Conservation (phyloP, 1,140 invertebrate genomes). For the Drosophila trapezifrons region DNA sequence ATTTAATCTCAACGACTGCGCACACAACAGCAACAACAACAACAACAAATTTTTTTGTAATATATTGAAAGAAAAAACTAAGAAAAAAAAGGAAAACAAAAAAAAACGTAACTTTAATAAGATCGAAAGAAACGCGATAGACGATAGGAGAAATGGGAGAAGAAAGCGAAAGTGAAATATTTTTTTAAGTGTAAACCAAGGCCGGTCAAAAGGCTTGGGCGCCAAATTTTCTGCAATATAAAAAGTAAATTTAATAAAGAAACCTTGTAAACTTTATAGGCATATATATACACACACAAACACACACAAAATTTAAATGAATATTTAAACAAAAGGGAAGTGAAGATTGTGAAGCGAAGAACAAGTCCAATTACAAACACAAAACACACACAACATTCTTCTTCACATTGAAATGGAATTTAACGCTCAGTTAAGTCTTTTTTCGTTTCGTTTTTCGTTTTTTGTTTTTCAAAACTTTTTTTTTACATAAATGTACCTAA, state of each 20-base stretch:
- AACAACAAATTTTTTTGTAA: conserved; percentile 76
- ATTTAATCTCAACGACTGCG: conserved; percentile 81
- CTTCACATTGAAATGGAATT: conserved; percentile 20
- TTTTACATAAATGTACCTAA: conserved; percentile 55
- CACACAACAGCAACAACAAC: conserved; percentile 60
- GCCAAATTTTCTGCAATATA: conserved; percentile 82
- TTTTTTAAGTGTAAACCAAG: conserved; percentile 77
- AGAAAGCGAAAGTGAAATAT: conserved; percentile 60
- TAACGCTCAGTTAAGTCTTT: conserved; percentile 28
- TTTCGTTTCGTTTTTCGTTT: conserved; percentile 22
- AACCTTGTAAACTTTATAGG: conserved; percentile 66
- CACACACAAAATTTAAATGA: conserved; percentile 22
- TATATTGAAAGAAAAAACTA: conserved; percentile 58
- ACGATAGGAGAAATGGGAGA: conserved; percentile 18
- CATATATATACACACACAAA: conserved; percentile 45
- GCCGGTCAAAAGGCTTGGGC: conserved; percentile 55
- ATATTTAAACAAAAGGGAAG: conserved; percentile 12
- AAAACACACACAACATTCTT: conserved; percentile 17
- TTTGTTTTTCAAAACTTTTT: conserved; percentile 21
- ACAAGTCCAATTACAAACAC: conserved; percentile 32
- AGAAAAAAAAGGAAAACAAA: conserved; percentile 10
- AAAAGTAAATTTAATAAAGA: conserved; percentile 40
- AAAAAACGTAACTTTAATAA: conserved; percentile 51
- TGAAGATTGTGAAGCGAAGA: conserved; percentile 21
- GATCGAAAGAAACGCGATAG: conserved; percentile 2